These are phyloP conservation scores for Brenthis ino DNA, from an alignment of 2,888 invertebrate genomes.

Conservation along the genomic window DNA sequence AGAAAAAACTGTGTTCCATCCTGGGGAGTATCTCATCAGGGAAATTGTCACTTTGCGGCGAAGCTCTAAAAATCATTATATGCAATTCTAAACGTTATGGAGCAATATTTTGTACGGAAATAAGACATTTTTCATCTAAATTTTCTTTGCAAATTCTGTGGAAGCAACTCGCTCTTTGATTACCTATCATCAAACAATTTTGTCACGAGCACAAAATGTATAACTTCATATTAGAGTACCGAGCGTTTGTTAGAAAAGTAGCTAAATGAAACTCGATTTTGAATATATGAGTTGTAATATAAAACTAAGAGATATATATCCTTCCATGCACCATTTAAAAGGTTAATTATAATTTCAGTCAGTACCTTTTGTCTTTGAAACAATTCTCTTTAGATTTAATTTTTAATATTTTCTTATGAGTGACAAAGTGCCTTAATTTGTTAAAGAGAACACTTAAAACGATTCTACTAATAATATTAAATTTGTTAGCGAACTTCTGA, in stretches of 20 bases:
- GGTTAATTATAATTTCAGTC: conserved; percentile 9
- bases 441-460: conserved; percentile 16
- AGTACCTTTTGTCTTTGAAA: conserved; percentile 10
- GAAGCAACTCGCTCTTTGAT: conserved; percentile 38
- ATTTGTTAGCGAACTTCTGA: conserved; percentile 21
- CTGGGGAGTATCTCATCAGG: conserved; percentile 43
- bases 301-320: too few species aligned
- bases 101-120: conserved; percentile 45
- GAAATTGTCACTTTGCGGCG: conserved; percentile 53
- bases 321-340: background rate
- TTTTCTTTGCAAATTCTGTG: conserved; percentile 40
- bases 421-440: conserved; percentile 19
- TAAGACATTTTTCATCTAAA: conserved; percentile 44
- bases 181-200: conserved; percentile 42
- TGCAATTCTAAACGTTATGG: conserved; percentile 44
- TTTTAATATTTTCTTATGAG: conserved; percentile 24
- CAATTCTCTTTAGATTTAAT: conserved; percentile 3
- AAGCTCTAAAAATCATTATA: conserved; percentile 49
- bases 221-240: conserved; percentile 16
- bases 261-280: background rate
- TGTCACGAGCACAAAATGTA: conserved; percentile 31
- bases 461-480: conserved; percentile 20
- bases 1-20: conserved; percentile 25
- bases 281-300: background rate
- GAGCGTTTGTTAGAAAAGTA: conserved; percentile 1